Base-by-base conservation (phyloP, 2,888 invertebrate genomes). In the Rhyacophila evoluta region DNA sequence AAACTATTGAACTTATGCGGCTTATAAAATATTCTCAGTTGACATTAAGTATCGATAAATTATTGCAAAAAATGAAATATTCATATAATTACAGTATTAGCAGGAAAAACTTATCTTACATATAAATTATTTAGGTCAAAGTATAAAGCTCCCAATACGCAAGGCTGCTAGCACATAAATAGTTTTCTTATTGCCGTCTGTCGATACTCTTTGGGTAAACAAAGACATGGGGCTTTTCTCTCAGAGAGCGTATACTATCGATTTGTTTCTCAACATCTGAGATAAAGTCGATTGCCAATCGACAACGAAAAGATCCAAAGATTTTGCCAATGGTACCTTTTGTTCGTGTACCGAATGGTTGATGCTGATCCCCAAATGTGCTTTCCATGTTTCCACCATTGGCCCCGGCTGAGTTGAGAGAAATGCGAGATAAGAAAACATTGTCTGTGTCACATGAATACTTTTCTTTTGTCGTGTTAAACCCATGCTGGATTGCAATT, bases 261-360 rank as follows among this genome's bases (percentile, higher is more conserved):
- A 55, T 55, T 55, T 55, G 55, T 55, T 55, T 55, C 19, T 55
- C 55, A 55, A 25, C 55, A 55, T 55, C 55, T 55, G 15, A 25
- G 55, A 55, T 55, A 55, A 19, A 55, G 25, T 55, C 55, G 55
- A 55, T 55, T 55, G 55, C 55, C 55, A 55, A 55, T 55, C 55
- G 55, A 55, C 55, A 55, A 55, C 8, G 55, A 25, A 55, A 55
- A 55, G 55, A 55, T 55, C 55, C 55, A 6, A 55, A 55, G 55
- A 55, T 19, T 55, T 19, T 55, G 25, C 15, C 19, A 55, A 55
- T 15, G 41, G 55, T 19, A 55, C 25, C 55, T 55, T 55, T 55
- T 55, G 55, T 55, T 55, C 55, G 19, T 55, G 55, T 55, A 55
- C 10, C 55, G 19, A 55, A 55, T 55, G 55, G 55, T 25, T 55